Evolutionary conservation across 1,140 invertebrate species (phyloP), one percentile per base, ranked within the genome.

Genomic region (Dolichoris vasculosae): DNA sequence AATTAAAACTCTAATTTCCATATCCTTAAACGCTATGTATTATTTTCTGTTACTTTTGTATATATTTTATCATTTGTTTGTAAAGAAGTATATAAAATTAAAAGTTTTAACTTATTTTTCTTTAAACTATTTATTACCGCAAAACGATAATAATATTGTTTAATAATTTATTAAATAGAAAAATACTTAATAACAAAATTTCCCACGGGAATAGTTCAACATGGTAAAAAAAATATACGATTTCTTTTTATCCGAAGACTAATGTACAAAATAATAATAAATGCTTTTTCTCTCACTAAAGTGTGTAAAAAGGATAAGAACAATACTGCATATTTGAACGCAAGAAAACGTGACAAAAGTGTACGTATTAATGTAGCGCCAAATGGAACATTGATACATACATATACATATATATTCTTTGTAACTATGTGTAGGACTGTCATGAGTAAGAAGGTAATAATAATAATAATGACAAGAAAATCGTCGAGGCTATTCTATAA

Each of bases 401-500:
- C 51, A 64, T 82, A 84, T 71, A 63, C 26, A 83, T 8, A 77
- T 77, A 77, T 15, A 35, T 35, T 46, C 55, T 3, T 64, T 43
- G n/a, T 30, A 35, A 77, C 46, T 32, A 77, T 20, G 46, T 48
- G 40, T 13, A 64, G 64, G 84, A 88, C 76, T 88, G 86, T 82
- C 30, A 32, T 23, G 43, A 32, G 30, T 40, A 55, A 40, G 8
- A 38, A 67, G 78, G n/a, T 51, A 63, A 51, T 63, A 69, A 48
- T 32, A 15, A 78, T 77, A 59, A 38, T n/a, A 75, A 46, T 73
- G 26, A 55, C 0, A 88, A 82, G 59, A 86, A 87, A 87, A 86
- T 88, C 77, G 78, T 38, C 6, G 20, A 82, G 26, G 81, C 86
- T 93, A 93, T 88, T 93, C 92, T 90, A 93, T 90, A 77, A 93